Evolutionary conservation across 2,888 invertebrate species (phyloP), one percentile per base, ranked within the genome.

Genomic region (Campaea margaritaria): DNA sequence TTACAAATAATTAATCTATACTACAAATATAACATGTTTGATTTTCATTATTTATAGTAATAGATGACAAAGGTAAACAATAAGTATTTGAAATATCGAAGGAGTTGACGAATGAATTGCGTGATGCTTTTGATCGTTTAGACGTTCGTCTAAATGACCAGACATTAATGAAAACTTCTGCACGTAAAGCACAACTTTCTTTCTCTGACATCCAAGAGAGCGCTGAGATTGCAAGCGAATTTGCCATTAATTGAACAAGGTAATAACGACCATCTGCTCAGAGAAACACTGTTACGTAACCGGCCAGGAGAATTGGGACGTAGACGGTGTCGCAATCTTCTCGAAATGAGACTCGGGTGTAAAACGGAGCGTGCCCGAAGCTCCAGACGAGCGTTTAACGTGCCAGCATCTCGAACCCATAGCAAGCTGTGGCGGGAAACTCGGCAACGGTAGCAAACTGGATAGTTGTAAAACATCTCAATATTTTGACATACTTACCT

Each of bases 201-300:
- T 44, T 53, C 31, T 53, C 44, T 53, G 49, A 49, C 44, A 54
- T 59, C 51, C 43, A 38, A 28, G 55, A 51, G n/a, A 43, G 15
- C 15, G 31, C 16, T 45, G 41, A 43, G 46, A 51, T 46, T 41
- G 50, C 48, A 28, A 47, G 27, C 47, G 43, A 39, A 54, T 54
- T 54, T 46, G 42, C 49, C 55, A 61, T 62, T 64, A 58, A 64
- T 21, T 16, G 62, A 48, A 57, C 50, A 58, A 55, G 31, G 55
- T 64, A 61, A 61, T 66, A 57, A 63, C 61, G 57, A 63, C 59
- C 64, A 68, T 61, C 54, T 65, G 67, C 39, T 61, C 31, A 55
- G 38, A 47, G 36, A 27, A 46, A 41, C 54, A 36, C 50, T 45
- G 44, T 68, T 68, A 58, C 51, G 62, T 53, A 68, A 68, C 53